Base-by-base conservation (phyloP, 2,797 vertebrate species). In the Buceros bicornis region DNA sequence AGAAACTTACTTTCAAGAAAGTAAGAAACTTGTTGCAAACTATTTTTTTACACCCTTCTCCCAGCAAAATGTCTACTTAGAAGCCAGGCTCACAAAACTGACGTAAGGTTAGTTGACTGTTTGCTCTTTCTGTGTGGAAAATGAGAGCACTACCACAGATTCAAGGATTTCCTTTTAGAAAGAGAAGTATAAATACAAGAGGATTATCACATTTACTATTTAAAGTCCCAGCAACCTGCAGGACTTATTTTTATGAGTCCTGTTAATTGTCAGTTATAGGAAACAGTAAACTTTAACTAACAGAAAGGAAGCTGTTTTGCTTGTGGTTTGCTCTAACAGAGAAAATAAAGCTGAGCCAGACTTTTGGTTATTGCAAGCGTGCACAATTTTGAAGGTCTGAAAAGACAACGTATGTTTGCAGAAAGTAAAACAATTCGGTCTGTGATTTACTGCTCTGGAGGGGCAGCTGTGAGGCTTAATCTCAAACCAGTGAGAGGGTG, bases 181-280 rank as follows among this genome's bases (percentile, higher is more conserved):
- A 24, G 42, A 96, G 60, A 93, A 87, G 22, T 62, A 87, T 77
- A 96, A 94, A 93, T 64, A 67, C 15, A 69, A 82, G 57, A 82
- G 61, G 81, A 95, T 92, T 96, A 94, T 89, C 91, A 50, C 37
- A 5, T 79, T 89, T 87, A 53, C 83, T 74, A 58, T 93, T 96
- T 89, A 80, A 93, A 85, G 65, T 71, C 54, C 25, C 37, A 61
- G 64, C 35, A 65, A 93, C 42, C 64, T 61, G 53, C 28, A 62
- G 47, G 37, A 80, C 82, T 92, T 87, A 62, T 89, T 95, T 89
- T 86, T 87, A 56, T 67, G 77, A 74, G 22, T 31, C 72, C 50
- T 79, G 57, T 56, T 93, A 90, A 84, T 77, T 92, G 84, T 57
- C 77, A 33, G 29, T 54, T 85, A 28, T 35, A 87, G 47, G 69